Percentiles rank a stretch among this genome's conserved stretches.
Conservation (phyloP, 2,797 vertebrate species). For the Furcifer pardalis region DNA sequence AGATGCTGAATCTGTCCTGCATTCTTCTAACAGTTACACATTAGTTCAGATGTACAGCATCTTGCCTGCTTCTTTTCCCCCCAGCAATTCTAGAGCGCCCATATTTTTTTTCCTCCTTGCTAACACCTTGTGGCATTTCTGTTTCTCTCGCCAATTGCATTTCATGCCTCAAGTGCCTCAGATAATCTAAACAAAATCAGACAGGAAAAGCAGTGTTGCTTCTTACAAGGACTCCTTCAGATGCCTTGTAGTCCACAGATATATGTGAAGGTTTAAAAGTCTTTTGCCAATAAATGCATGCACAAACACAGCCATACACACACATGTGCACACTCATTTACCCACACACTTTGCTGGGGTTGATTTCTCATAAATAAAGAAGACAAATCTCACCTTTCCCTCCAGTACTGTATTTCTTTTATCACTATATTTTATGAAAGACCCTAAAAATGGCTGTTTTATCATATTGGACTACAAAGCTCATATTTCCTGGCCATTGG, state of each 20-base stretch:
- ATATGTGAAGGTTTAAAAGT: not conserved
- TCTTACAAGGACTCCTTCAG: not conserved
- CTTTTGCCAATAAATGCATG: not conserved
- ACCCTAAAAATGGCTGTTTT: not conserved
- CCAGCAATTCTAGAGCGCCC: not conserved
- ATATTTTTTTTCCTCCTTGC: slow-evolving; percentile 9
- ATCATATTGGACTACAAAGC: not conserved
- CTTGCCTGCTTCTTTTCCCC: not conserved
- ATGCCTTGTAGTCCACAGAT: not conserved
- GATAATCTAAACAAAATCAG: not conserved
- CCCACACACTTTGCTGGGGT: not conserved
- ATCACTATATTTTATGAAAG: slow-evolving; percentile 1
- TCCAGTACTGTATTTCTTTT: not conserved
- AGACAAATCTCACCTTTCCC: not conserved
- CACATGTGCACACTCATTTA: not conserved
- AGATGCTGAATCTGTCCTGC: slow-evolving; percentile 18
- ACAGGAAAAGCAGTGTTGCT: not conserved
- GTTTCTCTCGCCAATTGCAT: not conserved
- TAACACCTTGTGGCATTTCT: slow-evolving; percentile 21
- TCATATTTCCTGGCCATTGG: too few species aligned
- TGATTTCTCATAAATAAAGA: not conserved
- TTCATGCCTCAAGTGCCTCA: not conserved
- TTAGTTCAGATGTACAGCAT: slow-evolving; percentile 10
- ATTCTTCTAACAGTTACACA: slow-evolving; percentile 40
- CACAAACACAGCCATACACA: not conserved